Base-by-base conservation (phyloP, 2,797 vertebrate species). In the Sebastes cheni region DNA sequence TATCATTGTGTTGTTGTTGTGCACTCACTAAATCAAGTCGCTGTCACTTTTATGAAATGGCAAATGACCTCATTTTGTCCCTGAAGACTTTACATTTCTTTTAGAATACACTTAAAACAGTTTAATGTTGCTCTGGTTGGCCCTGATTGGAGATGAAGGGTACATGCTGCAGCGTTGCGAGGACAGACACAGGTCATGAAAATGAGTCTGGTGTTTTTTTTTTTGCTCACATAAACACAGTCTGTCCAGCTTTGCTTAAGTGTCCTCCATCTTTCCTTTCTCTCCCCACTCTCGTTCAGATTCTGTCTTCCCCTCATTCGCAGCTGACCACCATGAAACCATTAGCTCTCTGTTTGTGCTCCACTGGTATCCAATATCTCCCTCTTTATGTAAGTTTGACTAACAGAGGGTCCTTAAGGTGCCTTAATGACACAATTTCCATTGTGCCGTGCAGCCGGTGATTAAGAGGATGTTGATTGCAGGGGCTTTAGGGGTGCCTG, bases 381-480 rank as follows among this genome's bases (percentile, higher is more conserved):
- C 86, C 79, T 79, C 78, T 90, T 65, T 89, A 88, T 89, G 89
- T 87, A 84, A 80, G 91, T 90, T 84, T 88, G 86, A 80, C 84
- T 83, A 87, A 86, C 85, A 83, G 36, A 85, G 52, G 82, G 86
- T 82, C 87, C 85, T 89, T 80, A 89, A 90, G 84, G 88, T 89
- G 86, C 88, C 84, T 84, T 92, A 92, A 94, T 90, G 91, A 77
- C 82, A 84, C 80, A 70, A 86, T 88, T 88, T 86, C 82, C 91
- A 87, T 87, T 91, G 89, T 90, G 90, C 81, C 9, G 23, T 79
- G 65, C 72, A 79, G 80, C 65, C n/a, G 2, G 86, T 93, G 91
- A 94, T 94, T 88, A 91, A 92, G 82, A 81, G 91, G 89, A 93
- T 91, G 92, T 90, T 94, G 94, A 94, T 93, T 92, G 93, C 85